A percentile compares a stretch with the other conserved stretches of the same genome.
phyloP scores from a whole-genome alignment of 2,113 vertebrate species.

The Epinephelus cyanopodus region DNA sequence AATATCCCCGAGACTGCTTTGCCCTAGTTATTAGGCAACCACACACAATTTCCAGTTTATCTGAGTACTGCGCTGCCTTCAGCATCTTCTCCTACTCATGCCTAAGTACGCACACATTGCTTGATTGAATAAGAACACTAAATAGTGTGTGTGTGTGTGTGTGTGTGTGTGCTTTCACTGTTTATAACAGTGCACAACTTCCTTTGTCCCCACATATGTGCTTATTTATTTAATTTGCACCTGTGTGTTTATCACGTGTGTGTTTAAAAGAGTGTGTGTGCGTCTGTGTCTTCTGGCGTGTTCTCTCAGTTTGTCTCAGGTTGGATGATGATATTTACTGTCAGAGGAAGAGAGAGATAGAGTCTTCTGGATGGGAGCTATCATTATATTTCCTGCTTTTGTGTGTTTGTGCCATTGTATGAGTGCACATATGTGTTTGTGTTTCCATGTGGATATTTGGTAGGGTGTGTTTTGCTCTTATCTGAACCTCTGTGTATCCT shows the following conservation, averaged over 20 bases:
- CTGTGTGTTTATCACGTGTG: neutral
- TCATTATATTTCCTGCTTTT: neutral
- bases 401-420: neutral
- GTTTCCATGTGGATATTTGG: neutral
- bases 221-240: neutral
- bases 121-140: slow-evolving; percentile 48
- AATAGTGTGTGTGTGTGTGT: slow-evolving; percentile 13
- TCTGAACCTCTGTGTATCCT: neutral
- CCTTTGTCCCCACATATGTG: neutral
- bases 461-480: neutral
- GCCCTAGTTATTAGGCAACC: slow-evolving; percentile 66
- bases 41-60: slow-evolving; percentile 42
- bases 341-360: neutral
- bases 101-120: slow-evolving; percentile 47
- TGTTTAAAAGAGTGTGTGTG: neutral
- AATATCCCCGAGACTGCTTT: slow-evolving; percentile 77
- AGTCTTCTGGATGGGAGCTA: neutral
- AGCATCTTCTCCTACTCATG: slow-evolving; percentile 60
- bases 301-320: slow-evolving; percentile 21
- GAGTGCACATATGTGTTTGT: neutral
- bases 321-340: neutral
- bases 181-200: neutral
- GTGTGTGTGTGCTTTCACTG: neutral
- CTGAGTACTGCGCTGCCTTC: slow-evolving; percentile 52
- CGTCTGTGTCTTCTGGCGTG: slow-evolving; percentile 30